Conservation (phyloP, 2,888 invertebrate genomes). For the Tribolium freemani region DNA sequence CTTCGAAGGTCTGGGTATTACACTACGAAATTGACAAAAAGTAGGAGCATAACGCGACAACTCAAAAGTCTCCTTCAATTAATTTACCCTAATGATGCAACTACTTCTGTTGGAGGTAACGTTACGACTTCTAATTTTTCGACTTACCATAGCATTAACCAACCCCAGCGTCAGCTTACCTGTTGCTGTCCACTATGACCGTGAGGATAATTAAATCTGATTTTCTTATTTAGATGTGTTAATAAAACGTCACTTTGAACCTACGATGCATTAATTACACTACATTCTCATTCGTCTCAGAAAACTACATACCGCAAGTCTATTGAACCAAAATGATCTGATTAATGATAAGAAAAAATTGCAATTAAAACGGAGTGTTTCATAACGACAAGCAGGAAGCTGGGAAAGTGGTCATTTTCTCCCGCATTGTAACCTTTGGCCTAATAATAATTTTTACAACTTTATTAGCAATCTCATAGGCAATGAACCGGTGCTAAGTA, state of each 20-base stretch:
- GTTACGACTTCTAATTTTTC: too few relatives aligned
- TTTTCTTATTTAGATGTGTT: neutral
- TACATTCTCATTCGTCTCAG: too few relatives aligned
- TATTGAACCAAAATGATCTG: constrained; percentile 6
- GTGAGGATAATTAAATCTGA: neutral
- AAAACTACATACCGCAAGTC: constrained; percentile 11
- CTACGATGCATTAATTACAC: constrained; percentile 1
- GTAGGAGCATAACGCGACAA: too few relatives aligned
- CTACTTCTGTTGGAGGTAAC: too few relatives aligned
- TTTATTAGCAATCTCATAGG: neutral
- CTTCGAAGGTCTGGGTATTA: constrained; percentile 5
- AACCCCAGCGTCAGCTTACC: too few relatives aligned
- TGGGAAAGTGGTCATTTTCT: neutral
- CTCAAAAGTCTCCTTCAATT: neutral
- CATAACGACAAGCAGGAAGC: constrained; percentile 3
- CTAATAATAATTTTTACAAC: constrained; percentile 1
- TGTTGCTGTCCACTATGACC: too few relatives aligned
- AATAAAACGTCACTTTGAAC: too few relatives aligned
- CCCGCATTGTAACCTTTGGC: neutral
- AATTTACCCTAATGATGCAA: neutral
- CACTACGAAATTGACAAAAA: too few relatives aligned
- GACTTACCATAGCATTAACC: too few relatives aligned
- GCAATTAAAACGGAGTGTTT: constrained; percentile 14
- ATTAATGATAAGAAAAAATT: constrained; percentile 19
- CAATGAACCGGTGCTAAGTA: neutral